Evolutionary conservation across 2,888 invertebrate genomes (phyloP), one percentile per base, ranked within the genome.

Genomic region (Rutpela maculata): DNA sequence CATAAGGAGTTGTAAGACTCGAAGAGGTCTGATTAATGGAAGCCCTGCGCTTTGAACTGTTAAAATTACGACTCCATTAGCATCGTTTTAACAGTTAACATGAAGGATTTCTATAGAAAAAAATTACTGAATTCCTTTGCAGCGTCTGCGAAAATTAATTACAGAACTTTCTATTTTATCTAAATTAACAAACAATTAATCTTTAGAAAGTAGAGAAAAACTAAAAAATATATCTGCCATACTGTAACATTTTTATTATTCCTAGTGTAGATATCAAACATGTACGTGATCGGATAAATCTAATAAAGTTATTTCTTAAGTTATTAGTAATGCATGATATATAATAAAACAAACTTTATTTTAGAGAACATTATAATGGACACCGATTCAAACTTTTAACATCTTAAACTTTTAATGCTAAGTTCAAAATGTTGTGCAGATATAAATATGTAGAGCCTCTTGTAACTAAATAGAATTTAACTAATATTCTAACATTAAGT

Each of bases 41-140:
- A 57, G 57, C 38, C 18, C 57, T 69, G 57, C 59, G 69, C 69
- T 69, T 69, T 59, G 69, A 69, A 69, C 69, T 69, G 69, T 69
- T 69, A 69, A 69, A 69, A 69, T 69, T 69, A 69, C 69, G 69
- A 69, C 69, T 69, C 69, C 55, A 69, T 69, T 69, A 69, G 57
- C 69, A 69, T 59, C 69, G 57, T 69, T 57, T 69, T 69, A 69
- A 35, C 59, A 18, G 69, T 56, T 69, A 69, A 69, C 69, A 57
- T 57, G 69, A 59, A 57, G 17, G 35, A 69, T 67, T 69, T 57
- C 17, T 65, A 43, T 38, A 43, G 56, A 31, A 26, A 26, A 35
- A 69, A 19, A 35, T 26, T 26, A 69, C 31, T 17, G 57, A 35
- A 56, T 19, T 50, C 17, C 57, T 69, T 69, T 35, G 68, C 50